Percentiles rank a stretch among this genome's conserved stretches.
phyloP scores from a whole-genome alignment of 1,140 invertebrate species.

The Piezodorus guildinii region DNA sequence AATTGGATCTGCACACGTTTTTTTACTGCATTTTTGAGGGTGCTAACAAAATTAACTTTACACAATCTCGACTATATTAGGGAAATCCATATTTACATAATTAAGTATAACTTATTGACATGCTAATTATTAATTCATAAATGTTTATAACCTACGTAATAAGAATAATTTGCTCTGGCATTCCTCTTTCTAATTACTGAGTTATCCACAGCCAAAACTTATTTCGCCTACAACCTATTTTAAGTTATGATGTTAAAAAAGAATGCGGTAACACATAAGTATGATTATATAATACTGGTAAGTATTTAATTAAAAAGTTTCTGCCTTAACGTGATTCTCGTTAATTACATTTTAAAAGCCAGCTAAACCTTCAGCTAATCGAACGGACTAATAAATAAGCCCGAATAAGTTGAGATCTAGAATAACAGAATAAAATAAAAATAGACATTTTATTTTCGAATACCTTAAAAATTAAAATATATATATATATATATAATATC shows the following conservation, averaged over 20 bases:
- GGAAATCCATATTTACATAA: too few species aligned
- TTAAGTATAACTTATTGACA: too few species aligned
- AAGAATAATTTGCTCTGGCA: conserved; percentile 13
- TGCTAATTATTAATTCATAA: too few species aligned
- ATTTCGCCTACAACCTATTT: conserved; percentile 7
- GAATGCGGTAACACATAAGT: conserved; percentile 8
- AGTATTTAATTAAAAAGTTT: conserved; percentile 1
- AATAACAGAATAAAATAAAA: too few species aligned
- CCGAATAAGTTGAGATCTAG: conserved; percentile 1
- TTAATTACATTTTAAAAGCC: background rate
- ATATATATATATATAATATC: too few species aligned
- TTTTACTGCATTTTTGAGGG: too few species aligned
- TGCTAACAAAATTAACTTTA: too few species aligned
- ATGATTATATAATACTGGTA: conserved; percentile 14
- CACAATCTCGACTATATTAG: too few species aligned
- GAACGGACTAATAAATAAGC: too few species aligned
- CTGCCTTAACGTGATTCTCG: background rate
- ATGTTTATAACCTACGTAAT: background rate
- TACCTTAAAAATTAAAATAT: too few species aligned
- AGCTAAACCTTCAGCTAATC: background rate
- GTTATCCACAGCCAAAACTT: conserved; percentile 11
- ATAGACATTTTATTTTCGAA: too few species aligned
- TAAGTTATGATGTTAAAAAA: background rate
- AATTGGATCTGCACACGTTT: too few species aligned
- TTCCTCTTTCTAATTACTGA: conserved; percentile 12